Percentiles rank a stretch among this genome's conserved stretches.
These are phyloP conservation scores for Sebastes melanostomus DNA, from an alignment of 2,797 vertebrate species.

Conservation along the genomic window DNA sequence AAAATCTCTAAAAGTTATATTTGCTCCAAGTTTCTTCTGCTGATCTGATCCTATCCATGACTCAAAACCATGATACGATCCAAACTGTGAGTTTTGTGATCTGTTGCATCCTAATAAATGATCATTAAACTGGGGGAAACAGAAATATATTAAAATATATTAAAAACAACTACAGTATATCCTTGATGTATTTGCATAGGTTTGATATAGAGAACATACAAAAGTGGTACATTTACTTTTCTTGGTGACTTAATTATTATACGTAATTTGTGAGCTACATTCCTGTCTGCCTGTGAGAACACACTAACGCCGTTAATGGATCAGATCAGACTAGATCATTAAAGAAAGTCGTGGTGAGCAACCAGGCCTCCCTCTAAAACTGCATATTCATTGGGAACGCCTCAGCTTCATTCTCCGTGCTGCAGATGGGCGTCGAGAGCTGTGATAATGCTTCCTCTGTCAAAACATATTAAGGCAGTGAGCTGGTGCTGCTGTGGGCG, in stretches of 20 bases:
- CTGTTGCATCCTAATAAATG: too few species aligned
- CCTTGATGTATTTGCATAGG: not conserved
- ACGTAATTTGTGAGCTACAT: not conserved
- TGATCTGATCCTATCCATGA: too few species aligned
- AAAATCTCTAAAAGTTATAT: too few species aligned
- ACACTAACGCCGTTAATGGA: not conserved
- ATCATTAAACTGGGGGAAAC: too few species aligned
- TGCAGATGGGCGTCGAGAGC: conserved; percentile 69
- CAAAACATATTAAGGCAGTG: conserved; percentile 70
- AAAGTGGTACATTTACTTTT: not conserved
- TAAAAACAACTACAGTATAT: not conserved
- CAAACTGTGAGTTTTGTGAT: too few species aligned
- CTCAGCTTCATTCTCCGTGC: conserved; percentile 43
- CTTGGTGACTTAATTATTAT: not conserved
- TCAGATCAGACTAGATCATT: not conserved
- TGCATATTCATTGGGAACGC: conserved; percentile 2
- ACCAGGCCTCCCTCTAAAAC: not conserved
- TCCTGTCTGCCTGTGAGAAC: not conserved
- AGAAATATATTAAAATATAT: not conserved
- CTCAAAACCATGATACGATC: too few species aligned
- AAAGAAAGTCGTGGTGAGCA: not conserved
- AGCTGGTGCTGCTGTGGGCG: conserved; percentile 66
- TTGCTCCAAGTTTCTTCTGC: too few species aligned
- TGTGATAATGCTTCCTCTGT: conserved; percentile 61
- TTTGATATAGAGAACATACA: not conserved